Evolutionary conservation across 2,888 invertebrate species (phyloP).

Genomic region (Oxyteleia sp.): DNA sequence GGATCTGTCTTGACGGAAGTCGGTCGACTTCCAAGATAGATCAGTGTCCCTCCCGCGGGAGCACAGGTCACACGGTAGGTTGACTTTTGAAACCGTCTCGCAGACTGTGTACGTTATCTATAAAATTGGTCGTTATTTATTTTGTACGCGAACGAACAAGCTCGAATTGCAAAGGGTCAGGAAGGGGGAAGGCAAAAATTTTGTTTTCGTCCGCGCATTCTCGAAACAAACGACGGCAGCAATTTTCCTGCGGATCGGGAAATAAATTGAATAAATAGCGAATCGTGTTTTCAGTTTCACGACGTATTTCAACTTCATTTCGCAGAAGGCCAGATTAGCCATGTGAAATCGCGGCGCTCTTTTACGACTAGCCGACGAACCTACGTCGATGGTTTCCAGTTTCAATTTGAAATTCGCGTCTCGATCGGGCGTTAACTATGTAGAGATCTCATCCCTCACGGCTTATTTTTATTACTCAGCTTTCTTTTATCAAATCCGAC

Average conservation of each 20-base stretch:
- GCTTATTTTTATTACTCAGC: slow-evolving; percentile 68
- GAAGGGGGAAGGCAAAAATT: not conserved
- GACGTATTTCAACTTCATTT: slow-evolving; percentile 55
- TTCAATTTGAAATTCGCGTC: slow-evolving; percentile 67
- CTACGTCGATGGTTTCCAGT: slow-evolving; percentile 52
- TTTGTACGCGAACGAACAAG: slow-evolving; percentile 40
- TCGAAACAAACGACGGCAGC: slow-evolving; percentile 2
- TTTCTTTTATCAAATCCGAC: slow-evolving; percentile 44
- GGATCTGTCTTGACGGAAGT: slow-evolving; percentile 71
- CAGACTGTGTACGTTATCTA: slow-evolving; percentile 34
- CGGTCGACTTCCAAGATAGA: slow-evolving; percentile 70
- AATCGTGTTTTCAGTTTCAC: slow-evolving; percentile 52
- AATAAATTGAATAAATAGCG: slow-evolving; percentile 51
- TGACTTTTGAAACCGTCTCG: slow-evolving; percentile 56
- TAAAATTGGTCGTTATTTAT: slow-evolving; percentile 60
- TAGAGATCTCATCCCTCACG: slow-evolving; percentile 71
- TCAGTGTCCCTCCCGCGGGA: slow-evolving; percentile 69
- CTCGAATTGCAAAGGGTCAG: slow-evolving; percentile 24
- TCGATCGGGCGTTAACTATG: slow-evolving; percentile 77
- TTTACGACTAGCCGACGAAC: slow-evolving; percentile 57
- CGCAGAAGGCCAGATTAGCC: slow-evolving; percentile 58
- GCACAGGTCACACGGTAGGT: slow-evolving; percentile 65
- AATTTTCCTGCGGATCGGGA: slow-evolving; percentile 23
- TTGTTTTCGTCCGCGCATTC: not conserved
- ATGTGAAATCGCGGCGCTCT: slow-evolving; percentile 56